Conservation (phyloP, 2,797 vertebrate genomes). For the Choloepus didactylus region DNA sequence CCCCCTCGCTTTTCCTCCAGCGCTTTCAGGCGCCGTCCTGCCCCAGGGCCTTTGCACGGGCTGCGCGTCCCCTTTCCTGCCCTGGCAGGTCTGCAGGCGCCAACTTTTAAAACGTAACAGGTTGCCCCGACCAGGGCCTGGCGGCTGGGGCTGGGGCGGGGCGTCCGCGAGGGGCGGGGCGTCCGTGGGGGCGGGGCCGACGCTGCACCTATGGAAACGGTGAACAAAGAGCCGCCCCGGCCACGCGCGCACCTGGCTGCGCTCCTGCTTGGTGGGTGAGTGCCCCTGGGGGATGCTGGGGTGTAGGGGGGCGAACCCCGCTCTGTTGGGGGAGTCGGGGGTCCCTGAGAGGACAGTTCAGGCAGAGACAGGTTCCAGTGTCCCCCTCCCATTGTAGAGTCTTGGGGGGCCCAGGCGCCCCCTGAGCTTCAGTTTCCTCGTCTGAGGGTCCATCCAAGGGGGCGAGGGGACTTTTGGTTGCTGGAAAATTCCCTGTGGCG, state of each 20-base stretch:
- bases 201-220: constrained; percentile 77
- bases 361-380: background rate
- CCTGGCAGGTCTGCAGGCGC: background rate
- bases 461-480: background rate
- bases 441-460: background rate
- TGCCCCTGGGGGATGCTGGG: background rate
- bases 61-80: background rate
- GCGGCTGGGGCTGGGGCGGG: background rate
- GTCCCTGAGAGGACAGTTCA: background rate
- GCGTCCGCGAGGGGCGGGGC: background rate
- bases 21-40: background rate
- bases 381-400: background rate
- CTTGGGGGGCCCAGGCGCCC: background rate
- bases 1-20: background rate
- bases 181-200: background rate
- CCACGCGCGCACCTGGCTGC: constrained; percentile 33
- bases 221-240: background rate
- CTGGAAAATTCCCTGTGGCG: background rate
- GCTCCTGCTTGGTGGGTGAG: background rate
- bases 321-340: too few species aligned
- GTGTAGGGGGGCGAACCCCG: accelerated
- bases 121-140: background rate
- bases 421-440: background rate
- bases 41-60: background rate
- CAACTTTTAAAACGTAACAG: constrained; percentile 75